Base-by-base conservation (phyloP, 2,797 vertebrate genomes). In the Ctenochaetus hawaiiensis region DNA sequence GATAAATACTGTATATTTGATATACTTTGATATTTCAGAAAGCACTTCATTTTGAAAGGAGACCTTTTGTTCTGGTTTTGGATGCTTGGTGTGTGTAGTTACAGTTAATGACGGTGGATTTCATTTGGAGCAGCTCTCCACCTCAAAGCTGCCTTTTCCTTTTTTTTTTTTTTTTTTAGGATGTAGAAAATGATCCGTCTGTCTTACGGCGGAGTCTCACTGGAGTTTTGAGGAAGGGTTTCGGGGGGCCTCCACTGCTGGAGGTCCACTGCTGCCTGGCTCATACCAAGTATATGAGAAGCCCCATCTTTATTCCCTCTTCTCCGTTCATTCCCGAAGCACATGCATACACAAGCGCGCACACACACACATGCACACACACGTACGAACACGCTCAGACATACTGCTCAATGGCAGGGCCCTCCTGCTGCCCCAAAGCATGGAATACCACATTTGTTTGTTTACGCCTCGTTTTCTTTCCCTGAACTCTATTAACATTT, bases 401-500 rank as follows among this genome's bases (percentile, higher is more conserved):
- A 70, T 76, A 78, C 75, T 58, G 81, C 82, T 92, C 87, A 85
- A 75, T 88, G 89, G 86, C 91, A 86, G 88, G 80, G 85, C 87
- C 85, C 91, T 88, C 89, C 90, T 68, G 89, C 90, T 89, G 88
- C 89, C 92, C 91, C 87, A 89, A 90, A 93, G 87, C 91, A 91
- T 89, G 91, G 93, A 92, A 92, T 89, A 92, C 86, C 90, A 92
- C 92, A 92, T 94, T 93, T 93, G 94, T 95, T 95, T 95, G 94
- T 94, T 95, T 95, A 94, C 90, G 91, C 89, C 90, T 93, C 84
- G 84, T 94, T 95, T 94, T 94, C 93, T 90, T 93, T 86, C 87
- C 89, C 93, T 94, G 94, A 94, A 94, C 94, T 93, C 94, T 93
- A 95, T 95, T 95, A 95, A 95, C 95, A 95, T 95, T 95, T 95